Base-by-base conservation (phyloP, 1,140 invertebrate genomes). In the Homarus americanus region DNA sequence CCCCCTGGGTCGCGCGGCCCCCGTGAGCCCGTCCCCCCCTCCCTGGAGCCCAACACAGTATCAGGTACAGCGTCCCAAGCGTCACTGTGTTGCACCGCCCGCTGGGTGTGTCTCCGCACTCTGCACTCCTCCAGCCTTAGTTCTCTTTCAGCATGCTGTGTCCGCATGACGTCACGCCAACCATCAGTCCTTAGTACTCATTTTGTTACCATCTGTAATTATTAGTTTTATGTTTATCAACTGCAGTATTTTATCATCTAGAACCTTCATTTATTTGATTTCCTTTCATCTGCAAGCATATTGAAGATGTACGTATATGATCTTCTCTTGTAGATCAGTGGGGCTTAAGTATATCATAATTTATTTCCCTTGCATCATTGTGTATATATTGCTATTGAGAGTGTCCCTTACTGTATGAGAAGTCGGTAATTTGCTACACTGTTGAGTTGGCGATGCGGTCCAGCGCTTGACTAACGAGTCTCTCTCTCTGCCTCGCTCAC, bases 11-110 rank as follows among this genome's bases (percentile, higher is more conserved):
- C 82, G 91, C 85, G 82, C 90, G 82, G 90, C 83, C 83, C 90
- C 82, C 78, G 86, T 88, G 85, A 92, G 91, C 91, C 91, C 82
- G 76, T 88, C 91, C 86, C 86, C 79, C 85, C 91, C 79, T 92
- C 91, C 91, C 91, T 92, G 91, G 91, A 92, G 91, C 91, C 91
- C 91, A 92, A 92, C 91, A 92, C 91, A 92, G 91, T 87, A 80
- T 92, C 91, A 92, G 91, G 91, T 92, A 92, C 91, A 92, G 86
- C 84, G 91, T 88, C 76, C 76, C 80, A 92, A 88, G 75, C 66
- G 86, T 92, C 91, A 88, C 79, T 79, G 76, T 87, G 91, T 87
- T 87, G 84, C 91, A 87, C 80, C 79, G 69, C 91, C 79, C 90
- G 75, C 82, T 58, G 79, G 83, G 91, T 82, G 85, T 87, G 78